Percentiles rank a stretch among this genome's conserved stretches.
phyloP scores from a whole-genome alignment of 2,797 vertebrate species.

The Karalla daura region DNA sequence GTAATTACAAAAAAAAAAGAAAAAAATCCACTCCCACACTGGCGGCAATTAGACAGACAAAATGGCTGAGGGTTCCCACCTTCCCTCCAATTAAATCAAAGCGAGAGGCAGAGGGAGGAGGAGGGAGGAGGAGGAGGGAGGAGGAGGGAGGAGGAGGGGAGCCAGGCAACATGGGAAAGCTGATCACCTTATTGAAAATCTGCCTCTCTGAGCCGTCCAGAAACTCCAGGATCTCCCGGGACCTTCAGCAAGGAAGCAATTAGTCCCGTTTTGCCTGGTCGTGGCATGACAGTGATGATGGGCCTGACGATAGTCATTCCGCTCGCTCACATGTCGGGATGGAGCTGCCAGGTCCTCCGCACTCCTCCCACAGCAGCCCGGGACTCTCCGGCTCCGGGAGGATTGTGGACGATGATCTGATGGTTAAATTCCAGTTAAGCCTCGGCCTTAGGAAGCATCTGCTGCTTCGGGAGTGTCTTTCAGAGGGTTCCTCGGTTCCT shows the following conservation, averaged over 20 bases:
- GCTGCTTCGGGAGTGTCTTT: slow-evolving; percentile 16
- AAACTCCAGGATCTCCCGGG: slow-evolving; percentile 31
- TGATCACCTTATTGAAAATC: slow-evolving; percentile 63
- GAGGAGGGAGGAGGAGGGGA: background rate
- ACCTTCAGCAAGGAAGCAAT: slow-evolving; percentile 57
- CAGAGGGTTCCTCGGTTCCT: no score
- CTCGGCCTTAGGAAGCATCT: background rate
- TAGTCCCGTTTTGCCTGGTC: slow-evolving; percentile 57
- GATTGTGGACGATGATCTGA: slow-evolving; percentile 39
- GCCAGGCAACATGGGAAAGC: slow-evolving; percentile 30
- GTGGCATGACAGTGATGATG: slow-evolving; percentile 64
- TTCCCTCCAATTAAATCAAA: slow-evolving; percentile 41
- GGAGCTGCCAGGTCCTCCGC: slow-evolving; percentile 41
- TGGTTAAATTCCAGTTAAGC: slow-evolving; percentile 21
- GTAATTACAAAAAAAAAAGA: slow-evolving; percentile 61
- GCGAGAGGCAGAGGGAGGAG: slow-evolving; percentile 5
- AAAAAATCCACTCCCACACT: slow-evolving; percentile 38
- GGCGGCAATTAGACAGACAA: slow-evolving; percentile 54
- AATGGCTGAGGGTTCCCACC: slow-evolving; percentile 42
- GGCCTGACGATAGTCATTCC: slow-evolving; percentile 64
- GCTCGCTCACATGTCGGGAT: slow-evolving; percentile 40
- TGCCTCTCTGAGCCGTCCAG: slow-evolving; percentile 10
- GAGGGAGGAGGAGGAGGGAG: background rate
- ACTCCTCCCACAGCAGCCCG: slow-evolving; percentile 6
- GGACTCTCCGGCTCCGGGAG: slow-evolving; percentile 11